Percentiles rank a stretch among this genome's conserved stretches.
Evolutionary conservation across 2,797 vertebrate species (phyloP).

Genomic region (Catharus ustulatus): DNA sequence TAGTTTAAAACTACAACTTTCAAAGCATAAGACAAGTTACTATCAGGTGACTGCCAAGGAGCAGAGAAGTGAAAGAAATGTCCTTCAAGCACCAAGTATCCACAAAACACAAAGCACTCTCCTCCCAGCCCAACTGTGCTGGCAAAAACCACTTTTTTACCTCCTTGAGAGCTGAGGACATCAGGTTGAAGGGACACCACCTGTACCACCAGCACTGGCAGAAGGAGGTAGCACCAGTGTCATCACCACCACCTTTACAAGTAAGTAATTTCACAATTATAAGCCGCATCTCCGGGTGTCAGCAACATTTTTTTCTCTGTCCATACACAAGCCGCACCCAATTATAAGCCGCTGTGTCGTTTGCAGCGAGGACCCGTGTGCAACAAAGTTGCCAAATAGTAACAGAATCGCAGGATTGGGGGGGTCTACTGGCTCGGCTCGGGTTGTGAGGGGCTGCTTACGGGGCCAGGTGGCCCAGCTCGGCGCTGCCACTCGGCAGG

Average conservation of each 20-base stretch:
- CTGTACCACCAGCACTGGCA: background rate
- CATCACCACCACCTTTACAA: background rate
- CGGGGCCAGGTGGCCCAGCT: too few species aligned
- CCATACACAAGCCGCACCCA: too few species aligned
- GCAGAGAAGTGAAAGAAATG: background rate
- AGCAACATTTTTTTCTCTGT: too few species aligned
- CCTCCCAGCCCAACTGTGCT: background rate
- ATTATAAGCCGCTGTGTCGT: too few species aligned
- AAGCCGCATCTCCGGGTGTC: too few species aligned
- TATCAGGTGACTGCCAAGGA: background rate
- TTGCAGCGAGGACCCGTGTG: too few species aligned
- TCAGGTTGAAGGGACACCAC: background rate
- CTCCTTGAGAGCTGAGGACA: background rate
- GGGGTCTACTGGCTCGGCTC: too few species aligned
- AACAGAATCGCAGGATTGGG: too few species aligned
- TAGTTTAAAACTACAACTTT: background rate
- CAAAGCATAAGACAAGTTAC: background rate
- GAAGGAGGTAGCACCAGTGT: background rate
- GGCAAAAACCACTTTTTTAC: background rate
- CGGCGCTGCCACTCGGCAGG: too few species aligned
- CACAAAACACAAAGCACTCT: background rate
- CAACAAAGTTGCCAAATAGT: too few species aligned
- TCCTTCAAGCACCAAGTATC: background rate
- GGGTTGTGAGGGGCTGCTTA: too few species aligned
- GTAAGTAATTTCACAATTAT: too few species aligned